A percentile compares a stretch with the other conserved stretches of the same genome.
These are phyloP conservation scores for Cephus rjabovi DNA, from an alignment of 2,888 invertebrate species.

Conservation along the genomic window DNA sequence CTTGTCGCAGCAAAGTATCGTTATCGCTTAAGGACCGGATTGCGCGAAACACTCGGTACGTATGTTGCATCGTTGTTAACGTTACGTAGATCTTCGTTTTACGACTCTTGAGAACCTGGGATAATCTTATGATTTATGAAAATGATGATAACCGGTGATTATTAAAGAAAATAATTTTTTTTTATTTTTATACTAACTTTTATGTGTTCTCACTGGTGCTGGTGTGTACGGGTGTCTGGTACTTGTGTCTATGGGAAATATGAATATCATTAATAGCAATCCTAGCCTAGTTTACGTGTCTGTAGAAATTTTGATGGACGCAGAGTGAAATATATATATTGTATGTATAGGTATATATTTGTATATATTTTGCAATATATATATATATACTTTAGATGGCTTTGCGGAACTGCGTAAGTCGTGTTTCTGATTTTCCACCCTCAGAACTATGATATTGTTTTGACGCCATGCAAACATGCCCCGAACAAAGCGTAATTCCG, in stretches of 20 bases:
- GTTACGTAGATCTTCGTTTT: not conserved
- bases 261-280: not conserved
- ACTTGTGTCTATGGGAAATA: not conserved
- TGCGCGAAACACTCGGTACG: not conserved
- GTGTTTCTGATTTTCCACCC: not conserved
- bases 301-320: not conserved
- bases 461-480: constrained; percentile 44
- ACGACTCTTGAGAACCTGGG: not conserved
- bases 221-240: not conserved
- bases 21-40: not conserved
- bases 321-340: not conserved
- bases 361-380: not conserved
- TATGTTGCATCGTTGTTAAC: not conserved
- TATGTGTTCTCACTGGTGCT: not conserved
- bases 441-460: constrained; percentile 28
- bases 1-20: not conserved
- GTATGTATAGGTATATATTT: not conserved
- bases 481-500: constrained; percentile 51
- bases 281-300: not conserved
- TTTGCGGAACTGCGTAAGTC: not conserved
- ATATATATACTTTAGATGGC: not conserved
- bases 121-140: not conserved
- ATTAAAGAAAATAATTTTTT: not conserved
- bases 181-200: not conserved
- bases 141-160: not conserved